Evolutionary conservation across 2,888 invertebrate genomes (phyloP).

Genomic region (Lasioglossum figueresi): DNA sequence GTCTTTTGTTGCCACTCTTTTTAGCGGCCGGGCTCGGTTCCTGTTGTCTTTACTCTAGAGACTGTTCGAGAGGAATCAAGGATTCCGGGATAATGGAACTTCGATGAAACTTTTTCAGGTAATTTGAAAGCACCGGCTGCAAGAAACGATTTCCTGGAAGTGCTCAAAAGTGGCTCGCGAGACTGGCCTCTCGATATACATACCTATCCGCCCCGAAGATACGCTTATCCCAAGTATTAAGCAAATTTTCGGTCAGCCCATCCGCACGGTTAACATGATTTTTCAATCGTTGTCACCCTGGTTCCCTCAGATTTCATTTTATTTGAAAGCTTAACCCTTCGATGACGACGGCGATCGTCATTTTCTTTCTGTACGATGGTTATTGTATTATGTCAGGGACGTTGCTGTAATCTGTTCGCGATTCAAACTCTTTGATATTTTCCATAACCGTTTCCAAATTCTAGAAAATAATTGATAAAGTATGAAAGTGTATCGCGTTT

Average conservation of each 20-base stretch:
- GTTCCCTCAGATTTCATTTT: no score
- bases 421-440: no score
- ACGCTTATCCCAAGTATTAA: not conserved
- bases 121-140: conserved; percentile 19
- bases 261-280: not conserved
- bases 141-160: not conserved
- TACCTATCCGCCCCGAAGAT: not conserved
- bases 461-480: no score
- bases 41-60: conserved; percentile 48
- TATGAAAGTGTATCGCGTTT: no score
- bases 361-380: no score
- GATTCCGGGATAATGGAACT: conserved; percentile 58
- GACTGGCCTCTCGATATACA: not conserved
- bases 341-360: no score
- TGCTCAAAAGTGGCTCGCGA: conserved; percentile 4
- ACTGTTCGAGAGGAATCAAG: conserved; percentile 41
- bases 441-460: no score
- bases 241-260: not conserved
- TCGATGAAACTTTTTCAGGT: conserved; percentile 38
- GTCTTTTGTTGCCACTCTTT: conserved; percentile 25
- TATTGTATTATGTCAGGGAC: no score
- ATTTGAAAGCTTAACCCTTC: no score
- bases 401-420: no score
- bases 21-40: conserved; percentile 7
- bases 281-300: not conserved